A percentile compares a stretch with the other conserved stretches of the same genome.
phyloP scores from a whole-genome alignment of 2,797 vertebrate species.

The Melopsittacus undulatus region DNA sequence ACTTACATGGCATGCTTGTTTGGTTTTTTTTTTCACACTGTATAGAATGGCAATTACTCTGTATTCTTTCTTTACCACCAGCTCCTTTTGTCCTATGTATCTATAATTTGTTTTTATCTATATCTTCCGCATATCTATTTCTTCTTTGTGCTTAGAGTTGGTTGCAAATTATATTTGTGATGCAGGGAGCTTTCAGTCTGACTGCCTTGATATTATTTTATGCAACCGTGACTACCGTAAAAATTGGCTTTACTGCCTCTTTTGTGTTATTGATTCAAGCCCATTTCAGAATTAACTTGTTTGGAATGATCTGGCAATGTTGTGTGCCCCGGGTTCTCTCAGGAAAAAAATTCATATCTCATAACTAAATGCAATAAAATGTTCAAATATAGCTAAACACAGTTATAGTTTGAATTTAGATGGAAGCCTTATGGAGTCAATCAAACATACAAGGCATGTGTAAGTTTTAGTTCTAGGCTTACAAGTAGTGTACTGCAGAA shows the following conservation, averaged over 20 bases:
- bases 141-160: conserved; percentile 45
- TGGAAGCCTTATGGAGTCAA: conserved; percentile 64
- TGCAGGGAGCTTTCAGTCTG: conserved; percentile 59
- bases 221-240: conserved; percentile 55
- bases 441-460: conserved; percentile 53
- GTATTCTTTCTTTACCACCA: conserved; percentile 47
- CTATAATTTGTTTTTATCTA: conserved; percentile 61
- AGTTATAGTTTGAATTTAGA: conserved; percentile 66
- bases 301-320: conserved; percentile 61
- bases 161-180: conserved; percentile 67
- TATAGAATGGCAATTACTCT: conserved; percentile 40
- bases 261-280: conserved; percentile 70
- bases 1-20: not conserved
- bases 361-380: conserved; percentile 69
- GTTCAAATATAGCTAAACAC: conserved; percentile 62
- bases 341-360: conserved; percentile 63
- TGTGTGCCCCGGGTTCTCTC: conserved; percentile 39
- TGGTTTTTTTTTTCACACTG: not conserved
- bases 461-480: conserved; percentile 44
- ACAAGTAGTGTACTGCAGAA: not conserved
- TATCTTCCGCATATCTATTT: conserved; percentile 51
- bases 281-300: conserved; percentile 70
- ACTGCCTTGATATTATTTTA: conserved; percentile 71
- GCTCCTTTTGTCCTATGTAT: conserved; percentile 17
- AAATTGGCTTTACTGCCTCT: conserved; percentile 66